Base-by-base conservation (phyloP, 2,797 vertebrate genomes). In the Periparus ater region DNA sequence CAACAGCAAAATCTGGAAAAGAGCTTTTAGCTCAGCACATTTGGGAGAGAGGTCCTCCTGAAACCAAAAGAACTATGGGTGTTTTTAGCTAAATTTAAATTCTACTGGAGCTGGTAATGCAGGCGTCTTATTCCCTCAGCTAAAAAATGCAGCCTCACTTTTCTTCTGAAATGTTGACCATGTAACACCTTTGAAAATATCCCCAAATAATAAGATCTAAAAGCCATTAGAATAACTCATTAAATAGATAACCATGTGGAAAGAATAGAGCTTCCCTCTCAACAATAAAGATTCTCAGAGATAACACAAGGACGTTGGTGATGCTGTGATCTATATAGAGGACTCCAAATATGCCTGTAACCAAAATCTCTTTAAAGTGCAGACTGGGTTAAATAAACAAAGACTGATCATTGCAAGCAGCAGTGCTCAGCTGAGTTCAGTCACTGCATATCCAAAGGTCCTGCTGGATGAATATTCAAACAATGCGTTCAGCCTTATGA, bases 321-420 rank as follows among this genome's bases (percentile, higher is more conserved):
- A 55, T 1, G 7, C 58, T 92, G 86, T 15, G 19, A 92, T 91
- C 76, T 92, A 48, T 79, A 93, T 3, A 80, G 38, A 40, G 87
- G 90, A 85, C 60, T 95, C 71, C 84, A 88, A 96, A 89, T 53
- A 91, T 6, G 81, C 55, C 89, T 96, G 85, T 81, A 95, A 96
- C 51, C n/a, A 82, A 96, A 96, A 83, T 29, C 90, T 86, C 87
- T 95, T 89, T 85, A 92, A 96, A 97, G 94, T 75, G 91, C 62
- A 95, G 76, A 53, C 94, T 82, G 74, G 94, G 95, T 97, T 97
- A 97, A 96, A 96, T 89, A 97, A 98, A 97, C 97, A 97, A 92
- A 93, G 91, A 55, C 55, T 14, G 45, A 94, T 71, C 94, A 95
- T 4, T 88, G 58, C 86, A 88, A 96, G 87, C 96, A 94, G 95